Evolutionary conservation across 2,797 vertebrate species (phyloP), one percentile per base, ranked within the genome.

Genomic region (Arrhamphus sclerolepis): DNA sequence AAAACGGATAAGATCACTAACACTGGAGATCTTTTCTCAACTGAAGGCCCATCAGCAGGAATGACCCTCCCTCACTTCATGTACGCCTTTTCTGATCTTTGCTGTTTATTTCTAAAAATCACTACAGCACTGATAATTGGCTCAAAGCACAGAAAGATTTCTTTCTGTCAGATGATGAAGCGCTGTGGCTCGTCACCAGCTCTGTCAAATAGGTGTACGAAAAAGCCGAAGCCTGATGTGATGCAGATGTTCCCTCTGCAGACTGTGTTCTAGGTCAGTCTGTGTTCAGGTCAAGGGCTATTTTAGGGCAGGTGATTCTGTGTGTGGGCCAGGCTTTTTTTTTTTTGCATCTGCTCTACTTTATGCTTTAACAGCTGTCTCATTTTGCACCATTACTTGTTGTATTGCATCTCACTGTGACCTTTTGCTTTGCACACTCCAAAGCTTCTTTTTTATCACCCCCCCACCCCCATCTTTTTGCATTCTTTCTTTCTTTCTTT

Each of bases 261-360:
- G 86, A 80, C 83, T 66, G 55, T 87, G 86, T 89, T 89, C 88
- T 89, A 83, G 86, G 86, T 90, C 88, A 87, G 80, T 83, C 88
- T 85, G 84, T 78, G 80, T 82, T 90, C 79, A 78, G 84, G 81
- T 82, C 69, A 75, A 81, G 81, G 81, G 74, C 78, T 89, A 84
- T 89, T 89, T 89, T 84, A 66, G 83, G 81, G 58, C 82, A 84
- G 85, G 86, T 88, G 80, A 80, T 77, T 79, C 62, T 76, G 67
- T 60, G 72, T 66, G 72, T 78, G 82, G 76, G 76, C 42, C 46
- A 81, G 68, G 71, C 70, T 78, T 72, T 31, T 34, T 26, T 18
- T 48, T 51, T 49, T 84, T 75, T 72, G 77, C 75, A 82, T 80
- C 76, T 86, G 82, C 69, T 85, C 85, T 61, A 70, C 61, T 85